These are phyloP conservation scores for Cephus runcator DNA, from an alignment of 2,888 invertebrate species.

Conservation along the genomic window DNA sequence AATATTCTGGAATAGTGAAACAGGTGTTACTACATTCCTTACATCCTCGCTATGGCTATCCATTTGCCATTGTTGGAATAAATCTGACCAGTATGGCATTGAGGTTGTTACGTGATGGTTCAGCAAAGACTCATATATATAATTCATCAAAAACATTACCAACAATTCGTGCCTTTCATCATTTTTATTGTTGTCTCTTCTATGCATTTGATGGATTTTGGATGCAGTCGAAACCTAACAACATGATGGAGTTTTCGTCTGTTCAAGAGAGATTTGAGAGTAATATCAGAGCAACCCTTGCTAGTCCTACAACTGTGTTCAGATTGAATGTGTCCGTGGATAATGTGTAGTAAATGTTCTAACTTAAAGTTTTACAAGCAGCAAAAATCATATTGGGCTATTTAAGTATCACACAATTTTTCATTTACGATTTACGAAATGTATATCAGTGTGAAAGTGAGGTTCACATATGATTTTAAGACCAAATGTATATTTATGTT, in stretches of 20 bases:
- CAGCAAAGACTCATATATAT: constrained; percentile 91
- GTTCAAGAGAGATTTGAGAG: constrained; percentile 88
- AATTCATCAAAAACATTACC: constrained; percentile 79
- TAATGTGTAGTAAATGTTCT: constrained; percentile 67
- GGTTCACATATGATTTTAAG: no score
- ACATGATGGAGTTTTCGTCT: constrained; percentile 95
- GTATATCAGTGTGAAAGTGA: no score
- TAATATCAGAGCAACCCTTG: constrained; percentile 74
- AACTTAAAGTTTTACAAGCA: no score
- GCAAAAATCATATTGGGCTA: no score
- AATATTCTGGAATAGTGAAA: constrained; percentile 81
- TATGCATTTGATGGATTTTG: constrained; percentile 95
- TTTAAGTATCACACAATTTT: no score
- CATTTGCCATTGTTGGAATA: constrained; percentile 92
- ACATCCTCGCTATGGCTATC: constrained; percentile 91
- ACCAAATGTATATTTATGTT: not conserved
- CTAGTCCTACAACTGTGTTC: constrained; percentile 78
- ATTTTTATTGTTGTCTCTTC: constrained; percentile 92
- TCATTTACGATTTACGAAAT: no score
- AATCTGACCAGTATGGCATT: constrained; percentile 94
- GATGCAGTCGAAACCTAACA: constrained; percentile 89
- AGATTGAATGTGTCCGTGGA: constrained; percentile 84
- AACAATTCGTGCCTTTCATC: constrained; percentile 83
- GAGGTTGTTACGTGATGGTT: constrained; percentile 81
- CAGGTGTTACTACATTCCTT: constrained; percentile 88